phyloP scores from a whole-genome alignment of 2,113 vertebrate species.

The Physeter macrocephalus region DNA sequence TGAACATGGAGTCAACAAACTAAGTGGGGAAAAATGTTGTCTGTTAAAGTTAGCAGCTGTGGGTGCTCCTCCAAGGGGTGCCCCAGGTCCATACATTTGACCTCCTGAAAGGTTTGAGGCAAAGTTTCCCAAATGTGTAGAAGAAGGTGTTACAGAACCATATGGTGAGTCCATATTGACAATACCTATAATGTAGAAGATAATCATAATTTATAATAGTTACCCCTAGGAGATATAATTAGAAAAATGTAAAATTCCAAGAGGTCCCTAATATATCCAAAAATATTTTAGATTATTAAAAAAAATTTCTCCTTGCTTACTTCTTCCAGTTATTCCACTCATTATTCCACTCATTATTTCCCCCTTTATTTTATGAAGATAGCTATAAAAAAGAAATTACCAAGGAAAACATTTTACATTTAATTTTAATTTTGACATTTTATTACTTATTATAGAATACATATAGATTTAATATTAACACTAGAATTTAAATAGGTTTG shows the following conservation, averaged over 20 bases:
- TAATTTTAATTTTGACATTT: neutral
- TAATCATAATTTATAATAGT: neutral
- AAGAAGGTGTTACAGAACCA: slow-evolving; percentile 85
- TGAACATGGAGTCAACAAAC: slow-evolving; percentile 95
- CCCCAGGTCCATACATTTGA: slow-evolving; percentile 91
- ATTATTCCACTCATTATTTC: neutral
- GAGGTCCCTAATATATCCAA: neutral
- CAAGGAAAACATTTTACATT: slow-evolving; percentile 14
- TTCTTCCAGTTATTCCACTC: neutral
- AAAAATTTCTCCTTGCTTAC: neutral
- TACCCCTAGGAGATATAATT: neutral
- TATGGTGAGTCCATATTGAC: slow-evolving; percentile 88
- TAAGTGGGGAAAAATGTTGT: slow-evolving; percentile 99
- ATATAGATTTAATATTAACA: neutral
- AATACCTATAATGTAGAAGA: slow-evolving; percentile 81
- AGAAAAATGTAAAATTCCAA: neutral
- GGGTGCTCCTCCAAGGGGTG: slow-evolving; percentile 87
- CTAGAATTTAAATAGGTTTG: neutral
- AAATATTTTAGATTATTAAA: neutral
- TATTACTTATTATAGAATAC: neutral
- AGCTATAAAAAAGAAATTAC: neutral
- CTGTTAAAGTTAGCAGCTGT: slow-evolving; percentile 94
- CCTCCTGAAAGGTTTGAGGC: slow-evolving; percentile 93
- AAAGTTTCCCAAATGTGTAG: slow-evolving; percentile 92
- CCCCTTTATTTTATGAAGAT: neutral